A percentile compares a stretch with the other conserved stretches of the same genome.
These are phyloP conservation scores for Buceros bicornis DNA, from an alignment of 2,797 vertebrate species.

Conservation along the genomic window DNA sequence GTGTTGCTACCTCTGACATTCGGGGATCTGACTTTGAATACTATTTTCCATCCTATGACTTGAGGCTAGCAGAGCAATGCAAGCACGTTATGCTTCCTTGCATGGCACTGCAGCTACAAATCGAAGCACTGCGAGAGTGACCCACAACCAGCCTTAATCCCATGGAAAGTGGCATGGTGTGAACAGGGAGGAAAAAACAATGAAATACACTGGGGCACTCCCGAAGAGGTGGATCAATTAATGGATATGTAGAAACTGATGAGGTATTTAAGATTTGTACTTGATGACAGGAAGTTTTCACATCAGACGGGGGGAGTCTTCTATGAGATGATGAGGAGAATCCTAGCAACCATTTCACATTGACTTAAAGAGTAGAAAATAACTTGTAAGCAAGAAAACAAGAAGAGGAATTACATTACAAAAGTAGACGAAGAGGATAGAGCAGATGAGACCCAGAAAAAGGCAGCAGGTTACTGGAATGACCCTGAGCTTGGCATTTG, in stretches of 20 bases:
- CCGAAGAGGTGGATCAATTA: neutral
- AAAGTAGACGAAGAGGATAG: neutral
- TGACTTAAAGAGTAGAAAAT: neutral
- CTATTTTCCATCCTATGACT: neutral
- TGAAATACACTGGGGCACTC: neutral
- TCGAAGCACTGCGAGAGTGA: neutral
- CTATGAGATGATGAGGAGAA: neutral
- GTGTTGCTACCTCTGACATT: neutral
- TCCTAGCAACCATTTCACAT: neutral
- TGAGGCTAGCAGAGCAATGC: neutral
- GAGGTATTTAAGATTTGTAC: neutral
- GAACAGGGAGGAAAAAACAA: neutral
- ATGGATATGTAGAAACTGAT: neutral
- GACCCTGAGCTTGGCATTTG: neutral
- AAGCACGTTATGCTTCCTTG: neutral
- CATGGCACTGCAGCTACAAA: neutral
- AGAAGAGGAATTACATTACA: neutral
- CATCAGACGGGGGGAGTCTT: neutral
- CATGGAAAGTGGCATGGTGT: neutral
- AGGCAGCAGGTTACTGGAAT: neutral
- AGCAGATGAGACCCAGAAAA: neutral
- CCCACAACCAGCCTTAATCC: neutral
- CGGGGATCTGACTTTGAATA: neutral
- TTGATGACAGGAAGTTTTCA: neutral
- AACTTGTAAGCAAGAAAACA: neutral